Evolutionary conservation across 1,140 invertebrate genomes (phyloP).

Genomic region (Drosophila suzukii): DNA sequence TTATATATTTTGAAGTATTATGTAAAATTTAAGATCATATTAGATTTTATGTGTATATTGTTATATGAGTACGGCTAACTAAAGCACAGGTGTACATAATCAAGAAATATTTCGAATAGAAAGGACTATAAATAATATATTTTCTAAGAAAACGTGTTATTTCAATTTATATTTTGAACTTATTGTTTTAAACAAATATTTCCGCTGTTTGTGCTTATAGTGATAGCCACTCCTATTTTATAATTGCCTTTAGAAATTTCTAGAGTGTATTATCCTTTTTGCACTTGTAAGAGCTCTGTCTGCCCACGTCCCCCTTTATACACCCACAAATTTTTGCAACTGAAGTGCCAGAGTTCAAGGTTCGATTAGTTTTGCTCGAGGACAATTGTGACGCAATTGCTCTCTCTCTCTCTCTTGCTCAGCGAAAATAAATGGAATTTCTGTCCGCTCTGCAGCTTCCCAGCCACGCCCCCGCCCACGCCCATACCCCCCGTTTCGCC

Average conservation of each 20-base stretch:
- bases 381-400: slow-evolving; percentile 61
- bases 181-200: not conserved
- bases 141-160: too few species aligned
- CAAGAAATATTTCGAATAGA: too few species aligned
- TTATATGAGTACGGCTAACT: too few species aligned
- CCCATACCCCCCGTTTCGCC: slow-evolving; percentile 1
- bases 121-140: too few species aligned
- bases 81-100: too few species aligned
- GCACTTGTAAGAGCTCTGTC: slow-evolving; percentile 47
- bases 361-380: slow-evolving; percentile 47
- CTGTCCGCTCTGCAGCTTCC: slow-evolving; percentile 16
- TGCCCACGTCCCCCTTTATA: slow-evolving; percentile 4
- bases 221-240: too few species aligned
- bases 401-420: slow-evolving; percentile 20
- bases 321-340: not conserved
- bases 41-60: too few species aligned
- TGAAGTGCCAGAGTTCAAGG: slow-evolving; percentile 50
- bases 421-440: slow-evolving; percentile 29
- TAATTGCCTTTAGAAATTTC: not conserved
- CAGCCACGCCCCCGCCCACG: slow-evolving; percentile 23
- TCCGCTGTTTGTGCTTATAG: not conserved
- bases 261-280: slow-evolving; percentile 44
- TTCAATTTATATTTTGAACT: too few species aligned
- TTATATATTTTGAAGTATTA: too few species aligned
- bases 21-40: too few species aligned